A percentile compares a stretch with the other conserved stretches of the same genome.
These are phyloP conservation scores for Megalops cyprinoides DNA, from an alignment of 2,797 vertebrate species.

Conservation along the genomic window DNA sequence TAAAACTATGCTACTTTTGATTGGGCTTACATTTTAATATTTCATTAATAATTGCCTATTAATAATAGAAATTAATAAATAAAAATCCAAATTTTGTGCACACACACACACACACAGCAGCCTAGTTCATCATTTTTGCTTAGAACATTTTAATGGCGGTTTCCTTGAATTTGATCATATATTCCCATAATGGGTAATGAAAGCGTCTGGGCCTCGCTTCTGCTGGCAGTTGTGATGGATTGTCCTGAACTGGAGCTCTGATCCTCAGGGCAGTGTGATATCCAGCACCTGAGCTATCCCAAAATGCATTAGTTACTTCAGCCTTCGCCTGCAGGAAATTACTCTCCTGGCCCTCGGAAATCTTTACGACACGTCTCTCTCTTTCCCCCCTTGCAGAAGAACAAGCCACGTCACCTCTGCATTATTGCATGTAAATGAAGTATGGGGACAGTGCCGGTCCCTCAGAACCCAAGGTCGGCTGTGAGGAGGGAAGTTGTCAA, in stretches of 20 bases:
- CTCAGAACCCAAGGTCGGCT: neutral
- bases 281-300: conserved; percentile 8
- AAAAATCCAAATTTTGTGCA: conserved; percentile 40
- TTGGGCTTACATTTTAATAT: conserved; percentile 29
- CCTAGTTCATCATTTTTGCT: conserved; percentile 43
- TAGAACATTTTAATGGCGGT: conserved; percentile 46
- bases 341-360: conserved; percentile 25
- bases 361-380: conserved; percentile 20
- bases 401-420: conserved; percentile 12
- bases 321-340: conserved; percentile 8
- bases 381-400: neutral
- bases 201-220: conserved; percentile 40
- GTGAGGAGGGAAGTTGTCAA: neutral
- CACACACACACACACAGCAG: no score
- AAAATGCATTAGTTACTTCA: conserved; percentile 25
- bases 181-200: conserved; percentile 53
- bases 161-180: conserved; percentile 51
- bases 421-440: conserved; percentile 26
- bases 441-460: neutral
- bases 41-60: conserved; percentile 36
- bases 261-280: conserved; percentile 23
- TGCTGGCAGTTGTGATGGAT: conserved; percentile 47
- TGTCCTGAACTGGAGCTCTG: conserved; percentile 8
- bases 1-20: conserved; percentile 41
- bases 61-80: neutral